These are phyloP conservation scores for Podabrus alpinus DNA, from an alignment of 2,888 invertebrate species.

Conservation along the genomic window DNA sequence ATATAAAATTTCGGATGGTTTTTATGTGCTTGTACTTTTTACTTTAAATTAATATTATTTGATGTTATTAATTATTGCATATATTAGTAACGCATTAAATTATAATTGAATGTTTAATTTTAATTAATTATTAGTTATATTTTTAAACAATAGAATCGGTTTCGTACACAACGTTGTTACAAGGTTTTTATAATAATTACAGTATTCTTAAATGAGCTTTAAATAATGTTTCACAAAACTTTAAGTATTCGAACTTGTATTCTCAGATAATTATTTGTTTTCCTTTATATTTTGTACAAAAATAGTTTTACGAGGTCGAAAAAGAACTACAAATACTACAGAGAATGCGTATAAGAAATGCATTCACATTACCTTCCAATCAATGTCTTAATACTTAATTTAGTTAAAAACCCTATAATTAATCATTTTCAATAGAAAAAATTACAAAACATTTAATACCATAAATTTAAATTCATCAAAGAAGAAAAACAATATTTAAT, in stretches of 20 bases:
- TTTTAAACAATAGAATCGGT: neutral
- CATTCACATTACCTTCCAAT: neutral
- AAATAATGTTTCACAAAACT: neutral
- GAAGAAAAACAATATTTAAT: neutral
- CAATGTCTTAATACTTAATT: neutral
- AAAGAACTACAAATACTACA: neutral
- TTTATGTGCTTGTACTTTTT: neutral
- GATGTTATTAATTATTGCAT: neutral
- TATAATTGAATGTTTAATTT: neutral
- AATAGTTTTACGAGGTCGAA: neutral
- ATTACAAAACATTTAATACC: neutral
- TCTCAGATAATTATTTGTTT: neutral
- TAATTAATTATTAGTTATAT: neutral
- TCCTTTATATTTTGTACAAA: neutral
- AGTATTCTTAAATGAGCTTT: neutral
- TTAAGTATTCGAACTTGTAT: neutral
- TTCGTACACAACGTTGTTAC: neutral
- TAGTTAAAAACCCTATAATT: neutral
- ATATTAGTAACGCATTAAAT: neutral
- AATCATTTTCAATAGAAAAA: neutral
- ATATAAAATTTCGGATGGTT: neutral
- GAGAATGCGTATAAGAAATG: neutral
- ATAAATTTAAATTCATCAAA: neutral
- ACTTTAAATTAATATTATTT: neutral
- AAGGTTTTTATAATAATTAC: neutral